Base-by-base conservation (phyloP, 2,797 vertebrate species). In the Spinibarbus caldwelli region DNA sequence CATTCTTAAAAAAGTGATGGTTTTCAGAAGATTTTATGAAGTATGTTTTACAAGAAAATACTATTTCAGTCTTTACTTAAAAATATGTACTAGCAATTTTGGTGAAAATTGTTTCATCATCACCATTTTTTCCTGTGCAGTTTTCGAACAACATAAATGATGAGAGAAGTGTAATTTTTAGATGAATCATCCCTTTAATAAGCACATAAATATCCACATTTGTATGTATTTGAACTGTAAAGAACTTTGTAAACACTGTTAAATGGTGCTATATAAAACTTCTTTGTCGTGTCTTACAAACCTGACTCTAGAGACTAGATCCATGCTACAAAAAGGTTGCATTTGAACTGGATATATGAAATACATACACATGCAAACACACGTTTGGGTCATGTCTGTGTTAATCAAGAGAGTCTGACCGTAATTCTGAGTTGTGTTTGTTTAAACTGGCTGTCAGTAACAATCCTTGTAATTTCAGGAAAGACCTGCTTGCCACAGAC, bases 381-480 rank as follows among this genome's bases (percentile, higher is more conserved):
- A 85, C 4, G 11, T 9, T 77, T 23, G 43, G 31, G 78, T 14
- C 11, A 43, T 34, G 82, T 84, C 73, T 57, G 59, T 57, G 17
- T 78, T 78, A 68, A 84, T 84, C n/a, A 84, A 78, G 73, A 78
- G 9, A 34, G 47, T n/a, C 66, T 54, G 62, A 67, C 3, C 1
- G n/a, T 84, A 77, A 84, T 84, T 84, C n/a, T 67, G 45, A 77
- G 59, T 54, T 54, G 73, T 84, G 73, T 84, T 84, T 84, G 82
- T 70, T n/a, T 70, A 84, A 84, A 84, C 47, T 31, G 26, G 36
- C 73, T 78, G 82, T 68, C 82, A 78, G 47, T 57, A 45, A 68
- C 73, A 78, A 78, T 78, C 47, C n/a, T 68, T 9, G 3, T 67
- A 68, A 78, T 31, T 43, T 77, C 31, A 67, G 71, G 29, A 75